phyloP scores from a whole-genome alignment of 2,888 invertebrate species.

The Mimas tiliae region DNA sequence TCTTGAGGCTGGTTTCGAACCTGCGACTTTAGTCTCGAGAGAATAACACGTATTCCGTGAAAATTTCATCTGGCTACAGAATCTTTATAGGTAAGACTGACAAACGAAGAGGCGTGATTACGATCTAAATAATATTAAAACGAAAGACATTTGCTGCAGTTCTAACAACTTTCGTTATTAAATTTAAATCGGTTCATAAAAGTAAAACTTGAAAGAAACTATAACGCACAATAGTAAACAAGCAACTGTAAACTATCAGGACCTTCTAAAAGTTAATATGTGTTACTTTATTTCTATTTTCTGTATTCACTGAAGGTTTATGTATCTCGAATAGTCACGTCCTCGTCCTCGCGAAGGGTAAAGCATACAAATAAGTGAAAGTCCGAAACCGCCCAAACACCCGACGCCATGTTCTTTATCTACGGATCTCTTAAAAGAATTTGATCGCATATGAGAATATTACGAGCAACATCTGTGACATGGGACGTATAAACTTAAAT shows the following conservation, averaged over 20 bases:
- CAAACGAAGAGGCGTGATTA: too few relatives aligned
- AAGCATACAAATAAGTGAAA: constrained; percentile 84
- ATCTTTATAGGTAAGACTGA: too few relatives aligned
- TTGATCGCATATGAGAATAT: constrained; percentile 83
- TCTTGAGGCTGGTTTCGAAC: too few relatives aligned
- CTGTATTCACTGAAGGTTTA: constrained; percentile 84
- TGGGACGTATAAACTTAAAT: constrained; percentile 81
- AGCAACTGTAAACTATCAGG: constrained; percentile 64
- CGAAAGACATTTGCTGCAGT: too few relatives aligned
- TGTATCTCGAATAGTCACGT: constrained; percentile 85
- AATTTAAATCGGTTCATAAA: not conserved
- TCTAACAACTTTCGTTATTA: not conserved
- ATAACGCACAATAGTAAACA: constrained; percentile 52
- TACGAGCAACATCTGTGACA: constrained; percentile 82
- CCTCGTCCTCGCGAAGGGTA: constrained; percentile 77
- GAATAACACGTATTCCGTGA: too few relatives aligned
- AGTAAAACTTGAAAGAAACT: not conserved
- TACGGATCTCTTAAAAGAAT: constrained; percentile 83
- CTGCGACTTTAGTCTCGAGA: too few relatives aligned
- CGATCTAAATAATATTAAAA: too few relatives aligned
- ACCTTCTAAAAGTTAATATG: constrained; percentile 81
- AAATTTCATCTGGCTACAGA: too few relatives aligned
- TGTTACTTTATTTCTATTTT: constrained; percentile 85
- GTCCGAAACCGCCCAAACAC: constrained; percentile 79
- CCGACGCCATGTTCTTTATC: constrained; percentile 82